Conservation (phyloP, 2,888 invertebrate species). For the Acutogordius australiensis region DNA sequence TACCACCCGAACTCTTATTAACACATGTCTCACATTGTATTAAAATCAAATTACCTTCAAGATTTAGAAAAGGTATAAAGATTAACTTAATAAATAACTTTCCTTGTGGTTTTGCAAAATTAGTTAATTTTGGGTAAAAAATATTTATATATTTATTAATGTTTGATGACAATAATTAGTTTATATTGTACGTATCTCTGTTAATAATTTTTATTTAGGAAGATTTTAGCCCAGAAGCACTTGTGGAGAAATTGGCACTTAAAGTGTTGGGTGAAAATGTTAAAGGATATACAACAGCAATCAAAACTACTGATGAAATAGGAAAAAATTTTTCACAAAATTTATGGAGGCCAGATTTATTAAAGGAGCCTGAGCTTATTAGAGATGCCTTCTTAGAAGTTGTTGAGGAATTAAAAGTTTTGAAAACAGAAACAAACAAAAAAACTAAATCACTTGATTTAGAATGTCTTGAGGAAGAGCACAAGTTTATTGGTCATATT, state of each 20-base stretch:
- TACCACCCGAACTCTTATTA: no score
- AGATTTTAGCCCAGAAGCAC: constrained; percentile 80
- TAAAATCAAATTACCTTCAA: constrained; percentile 18
- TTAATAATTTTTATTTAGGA: constrained; percentile 46
- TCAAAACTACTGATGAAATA: no score
- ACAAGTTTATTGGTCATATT: constrained; percentile 18
- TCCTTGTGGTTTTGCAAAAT: no score
- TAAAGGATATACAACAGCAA: constrained; percentile 30
- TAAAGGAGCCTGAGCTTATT: background rate
- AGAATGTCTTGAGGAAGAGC: constrained; percentile 19
- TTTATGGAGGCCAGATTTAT: background rate
- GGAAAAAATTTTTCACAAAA: no score
- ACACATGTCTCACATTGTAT: constrained; percentile 1
- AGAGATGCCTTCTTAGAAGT: background rate
- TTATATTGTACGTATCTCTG: no score
- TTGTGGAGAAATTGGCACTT: constrained; percentile 75
- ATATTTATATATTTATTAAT: no score
- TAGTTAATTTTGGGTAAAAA: no score
- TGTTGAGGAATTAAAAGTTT: background rate
- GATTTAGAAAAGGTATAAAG: constrained; percentile 20
- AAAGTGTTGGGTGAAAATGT: constrained; percentile 38
- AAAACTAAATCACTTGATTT: constrained; percentile 19
- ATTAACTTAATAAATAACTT: background rate
- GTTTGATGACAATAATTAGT: no score
- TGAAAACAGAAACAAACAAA: constrained; percentile 10